A percentile compares a stretch with the other conserved stretches of the same genome.
Conservation (phyloP, 1,140 invertebrate species). For the Chironomus striatipennis region DNA sequence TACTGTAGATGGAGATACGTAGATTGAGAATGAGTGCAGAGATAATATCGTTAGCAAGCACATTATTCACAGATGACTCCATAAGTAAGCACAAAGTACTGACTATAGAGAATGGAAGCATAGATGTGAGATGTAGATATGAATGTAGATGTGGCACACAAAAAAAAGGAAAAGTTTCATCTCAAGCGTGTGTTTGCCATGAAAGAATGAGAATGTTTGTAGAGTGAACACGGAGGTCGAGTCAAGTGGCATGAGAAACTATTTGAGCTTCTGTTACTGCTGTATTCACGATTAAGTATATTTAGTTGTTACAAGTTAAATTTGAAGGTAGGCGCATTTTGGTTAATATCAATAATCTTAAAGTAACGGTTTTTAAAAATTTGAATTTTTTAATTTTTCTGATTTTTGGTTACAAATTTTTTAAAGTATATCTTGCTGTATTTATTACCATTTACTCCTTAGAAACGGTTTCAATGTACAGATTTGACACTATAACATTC, state of each 20-base stretch:
- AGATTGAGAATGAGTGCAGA: neutral
- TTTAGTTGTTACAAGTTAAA: neutral
- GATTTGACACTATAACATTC: no score
- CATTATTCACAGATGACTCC: conserved; percentile 12
- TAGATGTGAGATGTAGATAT: conserved; percentile 1
- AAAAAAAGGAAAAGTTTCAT: neutral
- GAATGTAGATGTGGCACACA: neutral
- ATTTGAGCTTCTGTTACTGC: neutral
- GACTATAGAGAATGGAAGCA: conserved; percentile 3
- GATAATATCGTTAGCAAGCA: conserved; percentile 12
- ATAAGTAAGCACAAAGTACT: neutral
- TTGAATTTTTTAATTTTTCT: no score
- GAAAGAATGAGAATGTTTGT: neutral
- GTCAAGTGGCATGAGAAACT: neutral
- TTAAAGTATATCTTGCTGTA: no score
- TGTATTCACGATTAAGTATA: neutral
- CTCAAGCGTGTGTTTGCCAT: conserved; percentile 6
- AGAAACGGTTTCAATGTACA: no score
- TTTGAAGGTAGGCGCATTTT: neutral
- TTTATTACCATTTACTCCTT: no score
- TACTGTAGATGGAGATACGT: neutral
- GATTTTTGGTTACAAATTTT: no score
- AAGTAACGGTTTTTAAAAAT: no score
- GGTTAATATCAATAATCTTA: no score
- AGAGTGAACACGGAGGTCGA: neutral